phyloP scores from a whole-genome alignment of 2,888 invertebrate species.

The Mermis nigrescens region DNA sequence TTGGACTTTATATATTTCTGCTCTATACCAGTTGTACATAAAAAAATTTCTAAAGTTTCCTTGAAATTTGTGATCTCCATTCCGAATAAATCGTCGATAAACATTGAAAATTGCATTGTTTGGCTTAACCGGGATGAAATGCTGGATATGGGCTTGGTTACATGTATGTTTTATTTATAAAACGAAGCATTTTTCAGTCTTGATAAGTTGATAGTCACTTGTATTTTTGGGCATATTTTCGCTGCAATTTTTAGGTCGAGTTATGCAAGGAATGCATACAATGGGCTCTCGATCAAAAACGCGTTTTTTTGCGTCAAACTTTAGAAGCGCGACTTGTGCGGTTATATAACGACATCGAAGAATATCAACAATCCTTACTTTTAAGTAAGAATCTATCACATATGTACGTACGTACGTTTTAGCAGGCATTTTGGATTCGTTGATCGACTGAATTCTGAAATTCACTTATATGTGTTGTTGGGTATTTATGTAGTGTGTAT shows the following conservation, averaged over 20 bases:
- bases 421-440: not conserved
- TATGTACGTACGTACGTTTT: slow-evolving; percentile 1
- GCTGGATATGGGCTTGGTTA: no score
- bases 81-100: no score
- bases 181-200: slow-evolving; percentile 4
- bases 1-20: no score
- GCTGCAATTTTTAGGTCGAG: slow-evolving; percentile 36
- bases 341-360: slow-evolving; percentile 46
- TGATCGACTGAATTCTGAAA: not conserved
- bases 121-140: no score
- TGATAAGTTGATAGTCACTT: slow-evolving; percentile 29
- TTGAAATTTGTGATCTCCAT: no score
- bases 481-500: no score
- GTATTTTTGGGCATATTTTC: slow-evolving; percentile 31
- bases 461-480: no score
- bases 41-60: no score
- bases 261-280: slow-evolving; percentile 73
- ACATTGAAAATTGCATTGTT: no score
- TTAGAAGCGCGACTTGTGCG: slow-evolving; percentile 70
- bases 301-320: slow-evolving; percentile 87
- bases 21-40: no score
- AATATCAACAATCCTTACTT: slow-evolving; percentile 28
- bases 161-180: no score
- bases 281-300: slow-evolving; percentile 93
- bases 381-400: no score